Percentiles rank a stretch among this genome's conserved stretches.
These are phyloP conservation scores for Pseudorectes ferrugineus DNA, from an alignment of 2,113 vertebrate species.

Conservation along the genomic window DNA sequence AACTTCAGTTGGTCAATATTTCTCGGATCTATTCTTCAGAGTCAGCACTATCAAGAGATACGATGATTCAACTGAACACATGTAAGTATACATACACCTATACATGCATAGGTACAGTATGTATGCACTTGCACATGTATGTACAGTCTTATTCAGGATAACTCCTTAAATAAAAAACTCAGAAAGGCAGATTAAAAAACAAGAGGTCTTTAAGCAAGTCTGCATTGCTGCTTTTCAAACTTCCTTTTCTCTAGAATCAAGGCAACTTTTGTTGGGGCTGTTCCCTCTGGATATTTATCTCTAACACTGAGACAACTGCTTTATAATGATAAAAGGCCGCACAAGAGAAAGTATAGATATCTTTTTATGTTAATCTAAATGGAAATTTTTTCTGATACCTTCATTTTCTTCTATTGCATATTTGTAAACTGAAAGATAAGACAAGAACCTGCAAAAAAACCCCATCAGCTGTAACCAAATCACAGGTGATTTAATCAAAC, in stretches of 20 bases:
- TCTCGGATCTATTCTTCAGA: not conserved
- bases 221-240: not conserved
- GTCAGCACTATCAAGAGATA: not conserved
- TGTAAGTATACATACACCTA: accelerated
- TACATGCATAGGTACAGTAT: not conserved
- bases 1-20: not conserved
- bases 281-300: not conserved
- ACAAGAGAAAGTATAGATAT: not conserved
- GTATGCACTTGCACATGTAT: accelerated
- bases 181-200: not conserved
- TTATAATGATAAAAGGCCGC: not conserved
- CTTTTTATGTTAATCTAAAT: not conserved
- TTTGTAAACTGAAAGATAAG: not conserved
- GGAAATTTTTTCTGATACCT: not conserved
- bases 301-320: not conserved
- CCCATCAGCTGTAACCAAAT: not conserved
- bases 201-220: not conserved
- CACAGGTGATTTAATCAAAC: not conserved
- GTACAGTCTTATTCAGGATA: not conserved
- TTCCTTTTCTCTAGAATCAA: not conserved
- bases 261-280: not conserved
- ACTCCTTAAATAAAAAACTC: not conserved
- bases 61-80: not conserved
- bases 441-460: not conserved
- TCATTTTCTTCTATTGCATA: not conserved